phyloP scores from a whole-genome alignment of 92 coral and sea anemone species.

The Porites rus region DNA sequence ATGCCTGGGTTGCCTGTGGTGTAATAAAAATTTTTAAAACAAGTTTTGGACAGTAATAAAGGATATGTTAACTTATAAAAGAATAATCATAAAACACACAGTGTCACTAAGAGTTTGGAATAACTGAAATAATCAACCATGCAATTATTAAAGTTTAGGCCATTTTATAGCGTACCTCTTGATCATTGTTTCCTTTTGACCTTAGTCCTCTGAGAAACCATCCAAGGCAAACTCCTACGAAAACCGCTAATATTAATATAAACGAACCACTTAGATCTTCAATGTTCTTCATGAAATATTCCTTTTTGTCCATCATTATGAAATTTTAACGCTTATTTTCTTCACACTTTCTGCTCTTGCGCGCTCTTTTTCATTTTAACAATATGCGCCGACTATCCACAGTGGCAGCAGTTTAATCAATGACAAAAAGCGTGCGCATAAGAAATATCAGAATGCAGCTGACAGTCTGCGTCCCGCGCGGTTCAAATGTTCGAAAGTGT shows the following conservation, averaged over 20 bases:
- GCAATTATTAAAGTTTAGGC: neutral
- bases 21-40: no score
- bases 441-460: neutral
- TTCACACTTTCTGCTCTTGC: neutral
- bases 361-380: neutral
- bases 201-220: constrained; percentile 80
- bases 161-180: constrained; percentile 24
- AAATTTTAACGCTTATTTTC: neutral
- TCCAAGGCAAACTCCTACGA: constrained; percentile 82
- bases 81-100: no score
- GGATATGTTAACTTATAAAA: no score
- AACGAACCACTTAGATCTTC: constrained; percentile 61
- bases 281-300: constrained; percentile 47
- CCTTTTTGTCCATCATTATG: neutral
- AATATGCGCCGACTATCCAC: constrained; percentile 2
- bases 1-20: no score
- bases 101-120: no score
- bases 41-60: no score
- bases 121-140: no score
- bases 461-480: constrained; percentile 22
- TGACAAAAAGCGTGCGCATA: constrained; percentile 20
- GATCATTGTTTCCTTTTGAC: neutral
- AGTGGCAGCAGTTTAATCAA: neutral
- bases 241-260: constrained; percentile 73
- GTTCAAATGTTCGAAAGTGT: constrained; percentile 19